phyloP scores from a whole-genome alignment of 2,888 invertebrate genomes.

The Acleris laterana region DNA sequence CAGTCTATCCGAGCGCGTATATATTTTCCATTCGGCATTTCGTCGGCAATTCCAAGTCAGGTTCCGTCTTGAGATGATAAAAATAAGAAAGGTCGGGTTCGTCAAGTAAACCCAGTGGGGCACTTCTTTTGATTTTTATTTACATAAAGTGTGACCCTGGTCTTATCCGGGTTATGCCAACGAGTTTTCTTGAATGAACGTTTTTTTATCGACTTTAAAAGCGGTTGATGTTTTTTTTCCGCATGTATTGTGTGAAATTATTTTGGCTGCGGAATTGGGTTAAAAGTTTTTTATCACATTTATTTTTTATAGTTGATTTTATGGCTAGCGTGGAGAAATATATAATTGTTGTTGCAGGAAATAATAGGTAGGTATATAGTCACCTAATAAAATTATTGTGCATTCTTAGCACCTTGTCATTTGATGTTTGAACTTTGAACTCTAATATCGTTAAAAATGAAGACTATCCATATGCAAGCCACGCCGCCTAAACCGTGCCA shows the following conservation, averaged over 20 bases:
- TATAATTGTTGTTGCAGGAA: too few species aligned
- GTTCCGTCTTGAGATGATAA: constrained; percentile 25
- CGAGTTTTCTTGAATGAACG: constrained; percentile 10
- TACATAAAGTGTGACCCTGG: constrained; percentile 27
- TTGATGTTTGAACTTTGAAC: too few species aligned
- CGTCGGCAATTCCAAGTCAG: constrained; percentile 22
- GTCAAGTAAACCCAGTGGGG: constrained; percentile 18
- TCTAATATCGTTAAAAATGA: neutral
- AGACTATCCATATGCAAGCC: too few species aligned
- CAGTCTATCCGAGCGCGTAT: neutral
- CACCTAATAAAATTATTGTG: too few species aligned
- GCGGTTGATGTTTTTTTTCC: neutral
- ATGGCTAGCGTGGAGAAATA: too few species aligned
- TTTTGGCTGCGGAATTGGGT: neutral
- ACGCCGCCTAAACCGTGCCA: constrained; percentile 1
- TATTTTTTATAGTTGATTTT: too few species aligned
- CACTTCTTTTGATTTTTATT: constrained; percentile 34
- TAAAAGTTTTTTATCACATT: too few species aligned
- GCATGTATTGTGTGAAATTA: neutral
- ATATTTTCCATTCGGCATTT: neutral
- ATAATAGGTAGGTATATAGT: too few species aligned
- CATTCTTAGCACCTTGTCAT: too few species aligned
- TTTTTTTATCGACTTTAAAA: neutral
- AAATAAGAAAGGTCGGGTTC: constrained; percentile 34
- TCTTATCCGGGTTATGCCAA: neutral